phyloP scores from a whole-genome alignment of 1,140 invertebrate genomes.

The Aphelinus atriplicis region DNA sequence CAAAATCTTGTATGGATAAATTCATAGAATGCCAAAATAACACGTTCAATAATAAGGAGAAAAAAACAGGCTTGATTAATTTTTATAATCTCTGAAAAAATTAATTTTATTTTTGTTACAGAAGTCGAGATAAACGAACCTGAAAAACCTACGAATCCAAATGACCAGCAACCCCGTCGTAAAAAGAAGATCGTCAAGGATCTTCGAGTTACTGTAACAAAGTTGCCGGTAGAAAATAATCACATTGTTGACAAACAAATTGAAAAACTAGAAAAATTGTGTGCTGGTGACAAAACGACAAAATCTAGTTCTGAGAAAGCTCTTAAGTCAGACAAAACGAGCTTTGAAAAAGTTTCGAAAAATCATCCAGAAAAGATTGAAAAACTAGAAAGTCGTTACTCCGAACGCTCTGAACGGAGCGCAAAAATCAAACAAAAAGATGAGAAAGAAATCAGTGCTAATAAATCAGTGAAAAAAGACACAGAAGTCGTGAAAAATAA shows the following conservation, averaged over 20 bases:
- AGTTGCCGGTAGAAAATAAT: constrained; percentile 61
- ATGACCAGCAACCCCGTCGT: constrained; percentile 59
- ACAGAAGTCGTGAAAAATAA: constrained; percentile 4
- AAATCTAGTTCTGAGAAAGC: constrained; percentile 46
- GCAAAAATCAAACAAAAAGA: constrained; percentile 34
- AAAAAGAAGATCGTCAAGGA: constrained; percentile 69
- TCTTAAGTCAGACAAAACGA: constrained; percentile 46
- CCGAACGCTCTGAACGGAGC: constrained; percentile 6
- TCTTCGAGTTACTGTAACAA: constrained; percentile 67
- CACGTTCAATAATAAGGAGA: too few species aligned
- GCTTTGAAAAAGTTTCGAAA: constrained; percentile 41
- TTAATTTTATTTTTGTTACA: constrained; percentile 43
- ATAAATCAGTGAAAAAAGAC: constrained; percentile 24
- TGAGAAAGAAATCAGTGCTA: constrained; percentile 35
- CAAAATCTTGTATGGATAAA: too few species aligned
- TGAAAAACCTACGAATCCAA: constrained; percentile 51
- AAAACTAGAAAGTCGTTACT: constrained; percentile 34
- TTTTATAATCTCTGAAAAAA: background rate
- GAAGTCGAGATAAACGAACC: constrained; percentile 44
- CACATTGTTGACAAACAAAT: constrained; percentile 46
- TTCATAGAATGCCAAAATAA: too few species aligned
- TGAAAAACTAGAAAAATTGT: constrained; percentile 52
- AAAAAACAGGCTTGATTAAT: too few species aligned
- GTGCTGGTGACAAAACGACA: constrained; percentile 45
- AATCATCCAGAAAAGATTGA: constrained; percentile 40